These are phyloP conservation scores for Grammomys dolichurus DNA, from an alignment of 2,113 vertebrate genomes.

Conservation along the genomic window DNA sequence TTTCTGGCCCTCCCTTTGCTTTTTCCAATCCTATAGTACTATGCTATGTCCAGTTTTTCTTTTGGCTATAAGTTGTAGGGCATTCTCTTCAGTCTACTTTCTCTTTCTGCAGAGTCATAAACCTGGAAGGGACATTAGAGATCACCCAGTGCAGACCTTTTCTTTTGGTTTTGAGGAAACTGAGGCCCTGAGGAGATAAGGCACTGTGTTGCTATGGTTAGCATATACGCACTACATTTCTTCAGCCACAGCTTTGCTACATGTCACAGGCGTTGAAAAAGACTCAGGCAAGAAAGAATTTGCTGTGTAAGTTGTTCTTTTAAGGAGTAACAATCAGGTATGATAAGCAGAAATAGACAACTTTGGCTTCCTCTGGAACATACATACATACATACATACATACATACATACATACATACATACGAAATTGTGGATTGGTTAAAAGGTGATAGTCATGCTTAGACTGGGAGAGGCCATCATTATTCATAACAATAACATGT, in stretches of 20 bases:
- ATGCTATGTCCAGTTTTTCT: not conserved
- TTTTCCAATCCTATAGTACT: slow-evolving; percentile 15
- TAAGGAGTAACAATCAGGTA: slow-evolving; percentile 25
- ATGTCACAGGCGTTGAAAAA: slow-evolving; percentile 54
- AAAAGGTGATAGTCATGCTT: slow-evolving; percentile 28
- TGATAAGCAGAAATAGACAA: slow-evolving; percentile 48
- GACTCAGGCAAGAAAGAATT: slow-evolving; percentile 41
- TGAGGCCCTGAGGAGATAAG: slow-evolving; percentile 66
- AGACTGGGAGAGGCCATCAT: not conserved
- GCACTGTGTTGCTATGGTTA: slow-evolving; percentile 62
- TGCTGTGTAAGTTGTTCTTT: slow-evolving; percentile 55
- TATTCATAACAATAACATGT: slow-evolving; percentile 22
- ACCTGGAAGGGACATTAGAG: slow-evolving; percentile 71
- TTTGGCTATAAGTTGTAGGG: slow-evolving; percentile 9
- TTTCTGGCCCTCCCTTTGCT: not conserved
- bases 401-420: not conserved
- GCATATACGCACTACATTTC: slow-evolving; percentile 13
- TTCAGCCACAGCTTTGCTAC: not conserved
- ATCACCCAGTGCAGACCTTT: slow-evolving; percentile 64
- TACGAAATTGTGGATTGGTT: not conserved
- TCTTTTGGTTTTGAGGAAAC: slow-evolving; percentile 73
- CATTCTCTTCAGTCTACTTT: slow-evolving; percentile 65
- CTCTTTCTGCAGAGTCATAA: slow-evolving; percentile 75
- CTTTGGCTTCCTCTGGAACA: slow-evolving; percentile 40
- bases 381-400: not conserved